Evolutionary conservation across 2,888 invertebrate genomes (phyloP).

Genomic region (Oxytorus armatus): DNA sequence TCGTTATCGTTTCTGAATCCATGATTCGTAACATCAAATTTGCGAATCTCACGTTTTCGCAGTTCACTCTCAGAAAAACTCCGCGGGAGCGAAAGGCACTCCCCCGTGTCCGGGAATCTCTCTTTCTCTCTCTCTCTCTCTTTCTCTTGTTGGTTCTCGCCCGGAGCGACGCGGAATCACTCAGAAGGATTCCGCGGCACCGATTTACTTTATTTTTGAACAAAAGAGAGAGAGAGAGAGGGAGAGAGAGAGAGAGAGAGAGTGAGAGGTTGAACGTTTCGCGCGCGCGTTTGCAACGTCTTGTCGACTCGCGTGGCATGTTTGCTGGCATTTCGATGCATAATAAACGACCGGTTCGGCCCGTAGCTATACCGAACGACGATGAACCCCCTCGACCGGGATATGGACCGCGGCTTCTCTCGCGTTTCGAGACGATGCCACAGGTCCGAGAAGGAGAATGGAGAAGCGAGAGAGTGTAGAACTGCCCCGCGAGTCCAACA

Average conservation of each 20-base stretch:
- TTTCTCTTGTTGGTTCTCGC: constrained; percentile 65
- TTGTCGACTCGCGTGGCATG: constrained; percentile 83
- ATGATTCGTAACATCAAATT: constrained; percentile 21
- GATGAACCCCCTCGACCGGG: constrained; percentile 25
- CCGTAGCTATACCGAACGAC: constrained; percentile 76
- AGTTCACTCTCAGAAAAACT: constrained; percentile 21
- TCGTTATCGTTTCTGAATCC: constrained; percentile 24
- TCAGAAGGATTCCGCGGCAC: constrained; percentile 75
- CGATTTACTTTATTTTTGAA: constrained; percentile 64
- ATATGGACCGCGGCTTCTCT: constrained; percentile 37
- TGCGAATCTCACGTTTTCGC: constrained; percentile 30
- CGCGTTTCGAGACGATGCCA: constrained; percentile 18
- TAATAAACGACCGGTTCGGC: constrained; percentile 83
- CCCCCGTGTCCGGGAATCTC: constrained; percentile 58
- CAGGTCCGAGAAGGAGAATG: neutral
- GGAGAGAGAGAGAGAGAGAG: constrained; percentile 19
- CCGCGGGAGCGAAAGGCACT: constrained; percentile 21
- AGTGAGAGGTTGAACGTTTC: constrained; percentile 30
- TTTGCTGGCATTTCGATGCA: constrained; percentile 84
- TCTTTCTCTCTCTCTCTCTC: constrained; percentile 48
- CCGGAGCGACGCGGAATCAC: constrained; percentile 82
- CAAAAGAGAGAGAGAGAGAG: constrained; percentile 21
- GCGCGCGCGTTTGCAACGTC: constrained; percentile 80
- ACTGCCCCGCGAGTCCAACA: constrained; percentile 67
- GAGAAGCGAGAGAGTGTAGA: constrained; percentile 25